Evolutionary conservation across 2,113 vertebrate genomes (phyloP), one percentile per base, ranked within the genome.

Genomic region (Kryptolebias marmoratus): DNA sequence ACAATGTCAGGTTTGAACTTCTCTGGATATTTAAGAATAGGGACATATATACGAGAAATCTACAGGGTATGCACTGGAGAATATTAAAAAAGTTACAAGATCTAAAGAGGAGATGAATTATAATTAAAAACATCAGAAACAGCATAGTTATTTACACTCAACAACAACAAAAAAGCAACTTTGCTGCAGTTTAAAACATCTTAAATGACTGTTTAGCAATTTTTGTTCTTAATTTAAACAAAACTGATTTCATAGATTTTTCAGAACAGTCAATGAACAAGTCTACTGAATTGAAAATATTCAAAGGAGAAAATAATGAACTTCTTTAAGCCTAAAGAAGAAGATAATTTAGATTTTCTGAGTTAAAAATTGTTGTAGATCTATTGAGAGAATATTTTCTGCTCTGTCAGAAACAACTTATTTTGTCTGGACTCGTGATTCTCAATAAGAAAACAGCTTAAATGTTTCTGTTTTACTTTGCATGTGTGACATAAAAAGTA

Each of bases 271-370:
- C 16, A 18, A 4, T 18, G 1, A 4, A 3, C 2, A 22, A 56
- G 31, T 56, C 7, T 16, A 32, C 30, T 69, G 16, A 56, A 68
- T 12, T 72, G 30, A 36, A 50, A 15, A 50, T 6, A 64, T 53
- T 56, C 39, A 28, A 71, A 63, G 64, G 4, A 49, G 62, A 50
- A 42, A 54, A 54, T 22, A 73, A 67, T 18, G 44, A 56, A 54
- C 57, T 67, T 73, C 30, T 53, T 28, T 57, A 9, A 48, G 18
- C 39, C 64, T 13, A 65, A 59, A 3, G 57, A 44, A 68, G 27
- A 53, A 59, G 32, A 75, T 42, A 47, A 50, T 62, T 69, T 68
- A 57, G 57, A 74, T 31, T 72, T 67, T 7, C 68, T n/a, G 71
- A 69, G n/a, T 44, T 0, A 39, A 67, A 77, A 61, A 9, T 48